Conservation (phyloP, 2,113 vertebrate species). For the Thamnophis sirtalis region DNA sequence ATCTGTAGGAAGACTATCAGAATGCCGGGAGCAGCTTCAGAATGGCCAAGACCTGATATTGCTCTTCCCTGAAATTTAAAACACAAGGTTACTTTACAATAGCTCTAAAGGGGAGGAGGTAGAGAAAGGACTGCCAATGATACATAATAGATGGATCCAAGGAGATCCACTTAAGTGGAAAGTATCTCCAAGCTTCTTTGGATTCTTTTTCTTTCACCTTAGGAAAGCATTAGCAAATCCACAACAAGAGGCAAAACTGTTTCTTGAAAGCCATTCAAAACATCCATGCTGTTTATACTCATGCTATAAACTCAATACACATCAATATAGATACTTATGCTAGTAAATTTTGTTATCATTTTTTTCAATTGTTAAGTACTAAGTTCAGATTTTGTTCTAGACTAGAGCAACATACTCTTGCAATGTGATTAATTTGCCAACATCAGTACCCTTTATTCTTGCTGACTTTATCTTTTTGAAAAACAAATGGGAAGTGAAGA, state of each 20-base stretch:
- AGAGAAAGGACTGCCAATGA: neutral
- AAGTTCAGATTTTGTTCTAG: neutral
- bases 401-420: neutral
- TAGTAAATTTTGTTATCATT: neutral
- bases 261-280: constrained; percentile 18
- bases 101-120: neutral
- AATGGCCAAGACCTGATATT: neutral
- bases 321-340: neutral
- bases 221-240: constrained; percentile 18
- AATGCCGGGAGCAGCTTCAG: neutral
- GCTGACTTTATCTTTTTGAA: neutral
- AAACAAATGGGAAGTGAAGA: neutral
- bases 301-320: constrained; percentile 11
- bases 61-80: neutral
- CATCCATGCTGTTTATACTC: neutral
- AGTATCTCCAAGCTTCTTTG: constrained; percentile 22
- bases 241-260: neutral
- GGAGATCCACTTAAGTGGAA: neutral
- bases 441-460: neutral
- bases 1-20: neutral
- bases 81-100: neutral
- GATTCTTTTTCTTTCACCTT: constrained; percentile 13
- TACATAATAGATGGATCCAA: constrained; percentile 1
- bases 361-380: neutral
- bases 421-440: neutral